Base-by-base conservation (phyloP, 2,113 vertebrate genomes). In the Falcunculus frontatus region DNA sequence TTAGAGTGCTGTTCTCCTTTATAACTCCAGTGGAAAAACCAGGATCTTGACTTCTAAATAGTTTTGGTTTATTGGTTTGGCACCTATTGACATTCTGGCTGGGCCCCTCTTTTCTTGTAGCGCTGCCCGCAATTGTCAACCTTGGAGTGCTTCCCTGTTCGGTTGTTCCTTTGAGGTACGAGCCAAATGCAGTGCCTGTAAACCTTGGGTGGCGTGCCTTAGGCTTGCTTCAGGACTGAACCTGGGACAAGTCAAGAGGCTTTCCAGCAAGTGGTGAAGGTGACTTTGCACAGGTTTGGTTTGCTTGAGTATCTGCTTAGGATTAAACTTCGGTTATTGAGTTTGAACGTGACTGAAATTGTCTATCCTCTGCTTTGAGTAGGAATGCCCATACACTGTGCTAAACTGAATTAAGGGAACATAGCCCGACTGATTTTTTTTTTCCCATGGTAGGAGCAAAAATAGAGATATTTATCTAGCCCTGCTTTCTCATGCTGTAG, bases 21-120 rank as follows among this genome's bases (percentile, higher is more conserved):
- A 52, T 75, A 69, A 63, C 65, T 72, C 52, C 70, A 75, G 22
- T 33, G 52, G 81, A 63, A 91, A 74, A 44, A 60, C 0, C 5
- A 30, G 37, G 41, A 60, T 81, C 41, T 76, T 5, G 16, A 27
- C 49, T 92, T 76, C 17, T 78, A 17, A 87, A 49, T 84, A 62
- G 87, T 75, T 94, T 42, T 19, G 41, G 74, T 41, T 35, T 94
- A 80, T 91, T 87, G 78, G 87, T 93, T 87, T 96, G 94, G 95
- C 92, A 77, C 4, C 20, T 62, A 23, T 4, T 9, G 2, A 35
- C 20, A 0, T 83, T 85, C 72, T 84, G 53, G 13, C 63, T 82
- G 55, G 37, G 72, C 23, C 23, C 32, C 50, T 77, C 50, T 76
- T 3, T 92, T 90, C 87, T 93, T 93, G 37, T 53, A 79, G 56